Evolutionary conservation across 2,888 invertebrate genomes (phyloP), one percentile per base, ranked within the genome.

Genomic region (Machimus atricapillus): DNA sequence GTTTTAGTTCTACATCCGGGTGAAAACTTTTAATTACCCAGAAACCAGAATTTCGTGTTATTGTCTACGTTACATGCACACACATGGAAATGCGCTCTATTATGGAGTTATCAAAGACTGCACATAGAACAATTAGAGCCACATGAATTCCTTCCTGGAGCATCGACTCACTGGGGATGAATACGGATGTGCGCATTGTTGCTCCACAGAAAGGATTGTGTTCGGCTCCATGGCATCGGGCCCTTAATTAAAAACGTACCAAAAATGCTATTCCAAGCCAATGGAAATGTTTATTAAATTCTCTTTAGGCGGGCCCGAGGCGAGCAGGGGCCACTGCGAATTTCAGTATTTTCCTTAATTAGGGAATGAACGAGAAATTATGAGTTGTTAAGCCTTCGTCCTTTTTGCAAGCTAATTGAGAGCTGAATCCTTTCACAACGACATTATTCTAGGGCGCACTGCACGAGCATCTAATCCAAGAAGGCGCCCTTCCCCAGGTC

Each of bases 1-100:
- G 79, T 23, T 79, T 34, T 79, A 46, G 52, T 37, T 56, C n/a
- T 52, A 58, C 82, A 66, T 58, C 34, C 56, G 82, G n/a, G 40
- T 9, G 37, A 82, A 82, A 58, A 66, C 58, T 82, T 82, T 82
- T 58, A 82, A 82, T 82, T 82, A 58, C 58, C 34, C 58, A 82
- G 82, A 58, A 82, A 82, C 37, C 82, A 37, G 66, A 9, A 31
- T 66, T 52, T 31, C 37, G 34, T 81, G 58, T 58, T 58, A 52
- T 27, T 23, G 81, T 27, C 56, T 81, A 56, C 31, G 46, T 43
- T 81, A 81, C 81, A 81, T 34, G 12, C 19, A 82, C 66, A 82
- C 37, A 76, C 23, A 66, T 23, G 52, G 4, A 46, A 16, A 52
- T 23, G 9, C 52, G 14, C 23, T 82, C 58, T 37, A 82, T 82